A percentile compares a stretch with the other conserved stretches of the same genome.
These are phyloP conservation scores for Athalia circularis DNA, from an alignment of 2,888 invertebrate species.

Conservation along the genomic window DNA sequence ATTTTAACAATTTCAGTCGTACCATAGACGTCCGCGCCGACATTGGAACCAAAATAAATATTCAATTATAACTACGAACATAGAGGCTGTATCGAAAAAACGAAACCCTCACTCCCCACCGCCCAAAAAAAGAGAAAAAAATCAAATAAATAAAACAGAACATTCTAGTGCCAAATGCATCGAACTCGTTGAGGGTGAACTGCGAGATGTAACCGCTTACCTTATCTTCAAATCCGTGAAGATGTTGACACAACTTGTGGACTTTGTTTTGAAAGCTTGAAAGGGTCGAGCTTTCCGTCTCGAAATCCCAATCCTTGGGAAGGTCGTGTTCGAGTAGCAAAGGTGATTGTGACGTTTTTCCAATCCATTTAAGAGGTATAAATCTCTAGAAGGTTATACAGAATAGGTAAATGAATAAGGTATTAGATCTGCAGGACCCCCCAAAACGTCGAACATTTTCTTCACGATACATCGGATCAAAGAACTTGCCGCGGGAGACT, in stretches of 20 bases:
- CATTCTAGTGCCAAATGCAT: not conserved
- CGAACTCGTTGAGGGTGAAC: not conserved
- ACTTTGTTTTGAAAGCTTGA: slow-evolving; percentile 35
- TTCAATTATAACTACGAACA: not conserved
- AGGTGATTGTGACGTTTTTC: slow-evolving; percentile 32
- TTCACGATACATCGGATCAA: not conserved
- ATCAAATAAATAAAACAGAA: not conserved
- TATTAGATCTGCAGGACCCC: not conserved
- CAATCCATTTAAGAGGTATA: slow-evolving; percentile 31
- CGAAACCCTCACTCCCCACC: not conserved
- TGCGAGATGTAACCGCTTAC: slow-evolving; percentile 1
- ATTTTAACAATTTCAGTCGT: slow-evolving; percentile 25
- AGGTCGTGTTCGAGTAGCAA: slow-evolving; percentile 39
- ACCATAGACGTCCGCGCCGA: not conserved
- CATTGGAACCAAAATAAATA: slow-evolving; percentile 15
- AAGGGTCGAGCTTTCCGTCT: slow-evolving; percentile 32
- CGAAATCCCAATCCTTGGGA: slow-evolving; percentile 31
- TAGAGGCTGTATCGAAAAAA: not conserved
- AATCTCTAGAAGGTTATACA: slow-evolving; percentile 29
- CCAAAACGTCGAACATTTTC: not conserved
- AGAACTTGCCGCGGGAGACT: not conserved
- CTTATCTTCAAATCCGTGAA: slow-evolving; percentile 34
- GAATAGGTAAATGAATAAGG: slow-evolving; percentile 13
- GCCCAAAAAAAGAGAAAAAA: not conserved
- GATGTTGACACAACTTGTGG: slow-evolving; percentile 39